Evolutionary conservation across 2,113 vertebrate genomes (phyloP).

Genomic region (Equus przewalskii): DNA sequence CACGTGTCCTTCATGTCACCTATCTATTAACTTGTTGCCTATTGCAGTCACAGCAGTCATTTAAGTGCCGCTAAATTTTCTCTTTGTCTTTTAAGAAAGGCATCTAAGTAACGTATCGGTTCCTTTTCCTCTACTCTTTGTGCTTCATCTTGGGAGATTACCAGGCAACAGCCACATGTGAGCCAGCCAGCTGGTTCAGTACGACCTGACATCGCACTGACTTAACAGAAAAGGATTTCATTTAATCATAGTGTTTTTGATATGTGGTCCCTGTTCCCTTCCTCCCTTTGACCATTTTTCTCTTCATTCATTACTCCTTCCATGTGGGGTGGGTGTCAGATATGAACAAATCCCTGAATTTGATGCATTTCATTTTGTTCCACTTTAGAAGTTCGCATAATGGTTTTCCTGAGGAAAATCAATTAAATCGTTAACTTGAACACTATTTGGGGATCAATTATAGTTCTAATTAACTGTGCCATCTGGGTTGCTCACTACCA

Average conservation of each 20-base stretch:
- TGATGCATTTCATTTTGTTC: neutral
- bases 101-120: neutral
- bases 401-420: conserved; percentile 64
- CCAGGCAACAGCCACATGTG: neutral
- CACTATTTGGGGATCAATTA: conserved; percentile 61
- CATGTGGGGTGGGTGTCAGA: neutral
- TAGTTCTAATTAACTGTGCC: conserved; percentile 51
- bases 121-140: neutral
- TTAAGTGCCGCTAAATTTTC: neutral
- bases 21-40: neutral
- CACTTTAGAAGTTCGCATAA: conserved; percentile 15
- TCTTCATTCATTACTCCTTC: neutral
- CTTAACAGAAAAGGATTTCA: neutral
- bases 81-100: conserved; percentile 17
- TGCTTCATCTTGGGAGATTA: neutral
- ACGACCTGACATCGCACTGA: neutral
- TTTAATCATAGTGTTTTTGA: neutral
- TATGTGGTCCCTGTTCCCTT: neutral
- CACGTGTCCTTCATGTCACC: neutral
- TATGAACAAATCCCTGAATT: conserved; percentile 1
- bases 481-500: conserved; percentile 51
- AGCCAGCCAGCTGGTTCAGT: neutral
- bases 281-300: neutral
- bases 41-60: too few relatives aligned
- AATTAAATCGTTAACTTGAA: conserved; percentile 66